A percentile compares a stretch with the other conserved stretches of the same genome.
Evolutionary conservation across 2,113 vertebrate genomes (phyloP).

Genomic region (Lampris incognitus): DNA sequence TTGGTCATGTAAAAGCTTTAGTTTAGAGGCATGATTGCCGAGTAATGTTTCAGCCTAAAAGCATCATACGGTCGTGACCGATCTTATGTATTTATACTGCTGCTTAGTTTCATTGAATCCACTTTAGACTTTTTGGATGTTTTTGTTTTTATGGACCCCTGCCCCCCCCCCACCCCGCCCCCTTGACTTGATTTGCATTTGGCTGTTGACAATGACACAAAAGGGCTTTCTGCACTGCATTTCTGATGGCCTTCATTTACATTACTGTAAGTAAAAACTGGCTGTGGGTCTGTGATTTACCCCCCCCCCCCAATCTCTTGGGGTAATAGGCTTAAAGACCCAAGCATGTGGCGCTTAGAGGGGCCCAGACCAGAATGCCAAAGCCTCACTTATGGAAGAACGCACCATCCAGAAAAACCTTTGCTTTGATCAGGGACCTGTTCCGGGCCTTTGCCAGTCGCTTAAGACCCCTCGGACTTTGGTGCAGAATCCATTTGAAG

Average conservation of each 20-base stretch:
- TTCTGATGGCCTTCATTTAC: slow-evolving; percentile 23
- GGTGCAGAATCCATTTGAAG: slow-evolving; percentile 75
- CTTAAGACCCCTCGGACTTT: slow-evolving; percentile 72
- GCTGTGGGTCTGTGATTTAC: slow-evolving; percentile 28
- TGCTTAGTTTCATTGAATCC: too few species aligned
- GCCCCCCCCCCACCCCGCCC: too few species aligned
- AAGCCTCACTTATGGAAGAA: slow-evolving; percentile 17
- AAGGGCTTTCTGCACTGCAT: background rate
- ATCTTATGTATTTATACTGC: too few species aligned
- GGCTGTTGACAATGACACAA: too few species aligned
- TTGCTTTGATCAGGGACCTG: background rate
- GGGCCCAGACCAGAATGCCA: slow-evolving; percentile 10
- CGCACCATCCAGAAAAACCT: background rate
- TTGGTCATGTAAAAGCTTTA: too few species aligned
- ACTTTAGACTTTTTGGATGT: too few species aligned
- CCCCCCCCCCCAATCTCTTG: background rate
- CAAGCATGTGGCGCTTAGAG: background rate
- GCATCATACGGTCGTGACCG: too few species aligned
- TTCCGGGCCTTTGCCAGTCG: slow-evolving; percentile 48
- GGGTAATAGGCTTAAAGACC: slow-evolving; percentile 45
- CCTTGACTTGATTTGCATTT: too few species aligned
- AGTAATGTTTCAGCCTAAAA: too few species aligned
- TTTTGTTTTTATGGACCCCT: too few species aligned
- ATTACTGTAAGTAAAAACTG: slow-evolving; percentile 25
- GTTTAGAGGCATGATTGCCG: too few species aligned